A percentile compares a stretch with the other conserved stretches of the same genome.
Conservation (phyloP, 2,888 invertebrate genomes). For the Caenorhabditis sp. region DNA sequence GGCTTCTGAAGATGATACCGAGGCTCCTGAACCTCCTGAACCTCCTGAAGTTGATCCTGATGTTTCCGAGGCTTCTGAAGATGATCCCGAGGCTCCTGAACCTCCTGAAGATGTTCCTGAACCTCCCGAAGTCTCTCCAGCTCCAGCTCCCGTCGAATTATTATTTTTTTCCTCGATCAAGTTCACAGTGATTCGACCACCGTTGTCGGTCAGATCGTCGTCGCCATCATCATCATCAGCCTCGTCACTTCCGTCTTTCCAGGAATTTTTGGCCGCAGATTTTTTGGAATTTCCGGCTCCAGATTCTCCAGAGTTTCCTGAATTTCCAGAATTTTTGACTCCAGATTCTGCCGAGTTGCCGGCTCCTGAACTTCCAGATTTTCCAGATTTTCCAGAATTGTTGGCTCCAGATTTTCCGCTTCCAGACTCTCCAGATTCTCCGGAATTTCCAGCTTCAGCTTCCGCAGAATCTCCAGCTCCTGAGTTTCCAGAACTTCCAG, state of each 20-base stretch:
- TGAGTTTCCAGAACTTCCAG: constrained; percentile 9
- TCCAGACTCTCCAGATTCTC: constrained; percentile 3
- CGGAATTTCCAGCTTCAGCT: not conserved
- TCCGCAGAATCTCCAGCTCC: constrained; percentile 14
- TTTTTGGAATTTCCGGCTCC: not conserved
- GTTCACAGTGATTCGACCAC: no score
- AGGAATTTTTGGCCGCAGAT: not conserved
- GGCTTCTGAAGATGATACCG: no score
- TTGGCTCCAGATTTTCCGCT: not conserved
- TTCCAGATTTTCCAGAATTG: not conserved
- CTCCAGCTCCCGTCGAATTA: not conserved
- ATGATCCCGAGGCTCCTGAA: no score
- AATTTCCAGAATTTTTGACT: not conserved
- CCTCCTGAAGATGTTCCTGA: no score
- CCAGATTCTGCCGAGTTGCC: constrained; percentile 2
- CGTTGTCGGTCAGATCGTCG: no score
- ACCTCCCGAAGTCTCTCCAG: no score
- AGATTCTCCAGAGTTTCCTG: not conserved
- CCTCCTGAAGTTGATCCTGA: no score
- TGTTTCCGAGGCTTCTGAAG: no score
- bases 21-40: no score
- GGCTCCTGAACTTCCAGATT: not conserved
- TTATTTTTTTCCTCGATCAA: no score
- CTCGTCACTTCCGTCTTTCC: not conserved
- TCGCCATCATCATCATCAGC: not conserved